Conservation (phyloP, 1,140 invertebrate genomes). For the Trypoxylus dichotomus region DNA sequence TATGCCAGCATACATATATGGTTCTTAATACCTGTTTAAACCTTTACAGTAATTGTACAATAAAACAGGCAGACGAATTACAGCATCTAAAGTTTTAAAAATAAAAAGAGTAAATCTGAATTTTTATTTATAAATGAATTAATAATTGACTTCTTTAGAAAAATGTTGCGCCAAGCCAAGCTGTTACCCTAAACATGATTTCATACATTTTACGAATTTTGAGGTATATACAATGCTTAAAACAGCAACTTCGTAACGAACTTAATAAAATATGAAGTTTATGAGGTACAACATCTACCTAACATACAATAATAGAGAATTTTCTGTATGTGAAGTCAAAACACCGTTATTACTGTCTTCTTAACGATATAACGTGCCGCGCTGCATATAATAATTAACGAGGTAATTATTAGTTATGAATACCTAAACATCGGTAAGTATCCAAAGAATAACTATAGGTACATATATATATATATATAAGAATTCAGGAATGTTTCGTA, state of each 20-base stretch:
- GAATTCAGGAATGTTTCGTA: too few species aligned
- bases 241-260: not conserved
- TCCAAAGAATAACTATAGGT: too few species aligned
- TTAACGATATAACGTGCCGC: not conserved
- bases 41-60: too few species aligned
- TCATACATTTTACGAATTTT: not conserved
- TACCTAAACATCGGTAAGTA: not conserved
- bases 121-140: too few species aligned
- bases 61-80: too few species aligned
- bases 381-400: not conserved
- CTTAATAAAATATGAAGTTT: constrained; percentile 6
- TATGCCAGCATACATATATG: too few species aligned
- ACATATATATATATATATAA: too few species aligned
- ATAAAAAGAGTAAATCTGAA: too few species aligned
- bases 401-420: not conserved
- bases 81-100: too few species aligned
- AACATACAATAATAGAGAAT: not conserved
- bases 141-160: too few species aligned
- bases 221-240: not conserved
- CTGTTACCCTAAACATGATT: not conserved
- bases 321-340: not conserved
- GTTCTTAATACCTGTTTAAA: too few species aligned
- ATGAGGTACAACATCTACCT: not conserved
- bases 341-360: constrained; percentile 4
- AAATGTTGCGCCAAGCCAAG: not conserved